Evolutionary conservation across 2,797 vertebrate genomes (phyloP).

Genomic region (Staurois parvus): DNA sequence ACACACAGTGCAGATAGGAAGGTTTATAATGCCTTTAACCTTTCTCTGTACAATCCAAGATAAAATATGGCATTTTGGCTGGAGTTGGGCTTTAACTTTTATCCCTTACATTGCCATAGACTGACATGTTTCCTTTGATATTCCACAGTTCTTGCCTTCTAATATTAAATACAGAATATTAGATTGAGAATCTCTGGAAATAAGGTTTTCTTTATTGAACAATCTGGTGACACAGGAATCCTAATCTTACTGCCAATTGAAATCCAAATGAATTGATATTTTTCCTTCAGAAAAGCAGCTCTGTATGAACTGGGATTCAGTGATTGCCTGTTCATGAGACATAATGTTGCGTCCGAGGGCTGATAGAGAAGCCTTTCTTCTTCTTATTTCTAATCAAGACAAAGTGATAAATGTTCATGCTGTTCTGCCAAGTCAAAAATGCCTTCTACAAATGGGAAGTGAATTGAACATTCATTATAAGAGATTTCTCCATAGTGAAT

Average conservation of each 20-base stretch:
- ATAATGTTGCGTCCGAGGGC: constrained; percentile 13
- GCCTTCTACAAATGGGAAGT: constrained; percentile 5
- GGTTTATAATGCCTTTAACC: too few relatives aligned
- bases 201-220: neutral
- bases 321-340: constrained; percentile 4
- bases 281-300: neutral
- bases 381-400: constrained; percentile 6
- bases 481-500: neutral
- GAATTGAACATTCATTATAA: constrained; percentile 19
- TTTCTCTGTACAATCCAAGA: too few relatives aligned
- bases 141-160: neutral
- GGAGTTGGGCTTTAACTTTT: too few relatives aligned
- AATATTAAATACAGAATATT: neutral
- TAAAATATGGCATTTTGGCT: too few relatives aligned
- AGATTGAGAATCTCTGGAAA: neutral
- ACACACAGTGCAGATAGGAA: too few relatives aligned
- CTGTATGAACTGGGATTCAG: constrained; percentile 9
- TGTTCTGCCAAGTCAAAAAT: neutral
- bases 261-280: constrained; percentile 7
- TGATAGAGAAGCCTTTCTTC: constrained; percentile 14
- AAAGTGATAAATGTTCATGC: constrained; percentile 4
- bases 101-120: neutral
- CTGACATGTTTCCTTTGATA: neutral
- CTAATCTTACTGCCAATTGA: neutral
- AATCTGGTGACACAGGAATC: neutral